A percentile compares a stretch with the other conserved stretches of the same genome.
phyloP scores from a whole-genome alignment of 2,888 invertebrate species.

The Monoplex corrugatus region DNA sequence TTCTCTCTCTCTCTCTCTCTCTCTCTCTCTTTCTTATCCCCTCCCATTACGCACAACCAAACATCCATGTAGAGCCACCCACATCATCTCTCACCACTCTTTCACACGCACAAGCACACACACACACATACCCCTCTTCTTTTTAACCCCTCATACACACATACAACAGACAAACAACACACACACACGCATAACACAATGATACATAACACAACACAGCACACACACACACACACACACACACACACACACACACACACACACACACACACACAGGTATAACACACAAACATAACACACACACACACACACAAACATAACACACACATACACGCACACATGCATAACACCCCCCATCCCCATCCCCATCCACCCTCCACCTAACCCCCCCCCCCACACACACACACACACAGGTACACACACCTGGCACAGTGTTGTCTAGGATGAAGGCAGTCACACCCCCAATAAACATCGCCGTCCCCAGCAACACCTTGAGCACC shows the following conservation, averaged over 20 bases:
- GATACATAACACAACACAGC: too few species aligned
- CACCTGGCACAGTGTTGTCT: slow-evolving; percentile 82
- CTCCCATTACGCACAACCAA: background rate
- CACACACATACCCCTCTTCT: background rate
- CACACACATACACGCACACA: background rate
- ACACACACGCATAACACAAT: background rate
- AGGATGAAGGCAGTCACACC: slow-evolving; percentile 81
- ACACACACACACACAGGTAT: slow-evolving; percentile 1
- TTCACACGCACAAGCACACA: background rate
- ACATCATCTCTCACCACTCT: background rate
- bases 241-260: background rate
- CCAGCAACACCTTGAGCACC: slow-evolving; percentile 73
- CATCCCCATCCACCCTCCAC: background rate
- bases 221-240: background rate
- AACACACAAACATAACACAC: background rate
- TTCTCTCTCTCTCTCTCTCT: too few species aligned
- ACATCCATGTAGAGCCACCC: background rate
- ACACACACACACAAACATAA: slow-evolving; percentile 24
- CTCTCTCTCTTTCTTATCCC: too few species aligned
- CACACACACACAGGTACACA: background rate
- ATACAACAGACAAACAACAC: background rate
- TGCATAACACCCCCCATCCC: background rate
- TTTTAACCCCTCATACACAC: too few species aligned
- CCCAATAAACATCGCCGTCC: slow-evolving; percentile 82
- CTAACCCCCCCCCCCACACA: background rate